A percentile compares a stretch with the other conserved stretches of the same genome.
phyloP scores from a whole-genome alignment of 1,140 invertebrate genomes.

The Trinorchestia longiramus region DNA sequence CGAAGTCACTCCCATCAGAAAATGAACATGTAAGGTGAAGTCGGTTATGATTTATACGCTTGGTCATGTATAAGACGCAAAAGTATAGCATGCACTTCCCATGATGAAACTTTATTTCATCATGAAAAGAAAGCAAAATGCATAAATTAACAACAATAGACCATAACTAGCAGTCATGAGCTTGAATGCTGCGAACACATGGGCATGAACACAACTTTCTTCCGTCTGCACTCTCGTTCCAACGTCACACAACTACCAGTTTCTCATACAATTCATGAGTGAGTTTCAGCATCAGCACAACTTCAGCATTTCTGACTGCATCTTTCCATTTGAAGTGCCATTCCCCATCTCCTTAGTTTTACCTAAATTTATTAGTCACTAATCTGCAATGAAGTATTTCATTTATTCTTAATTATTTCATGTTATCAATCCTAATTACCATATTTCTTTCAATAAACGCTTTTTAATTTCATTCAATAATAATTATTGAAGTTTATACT shows the following conservation, averaged over 20 bases:
- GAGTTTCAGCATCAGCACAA: no score
- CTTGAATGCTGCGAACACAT: background rate
- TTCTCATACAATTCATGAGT: no score
- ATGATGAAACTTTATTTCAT: background rate
- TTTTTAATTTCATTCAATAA: background rate
- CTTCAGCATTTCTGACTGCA: background rate
- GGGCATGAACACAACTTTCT: background rate
- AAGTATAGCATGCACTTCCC: background rate
- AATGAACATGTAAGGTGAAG: no score
- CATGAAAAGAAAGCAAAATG: background rate
- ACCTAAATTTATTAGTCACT: no score
- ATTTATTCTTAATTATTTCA: background rate
- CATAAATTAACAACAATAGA: background rate
- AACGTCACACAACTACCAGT: background rate
- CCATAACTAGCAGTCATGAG: background rate
- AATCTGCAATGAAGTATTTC: background rate
- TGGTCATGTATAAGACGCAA: background rate
- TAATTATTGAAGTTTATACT: no score
- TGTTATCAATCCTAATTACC: background rate
- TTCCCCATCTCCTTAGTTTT: no score
- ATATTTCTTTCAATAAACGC: background rate
- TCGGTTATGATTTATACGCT: background rate
- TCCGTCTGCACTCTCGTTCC: background rate
- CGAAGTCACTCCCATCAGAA: no score
- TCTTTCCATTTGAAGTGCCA: background rate